These are phyloP conservation scores for Scyliorhinus canicula DNA, from an alignment of 2,797 vertebrate genomes.

Conservation along the genomic window DNA sequence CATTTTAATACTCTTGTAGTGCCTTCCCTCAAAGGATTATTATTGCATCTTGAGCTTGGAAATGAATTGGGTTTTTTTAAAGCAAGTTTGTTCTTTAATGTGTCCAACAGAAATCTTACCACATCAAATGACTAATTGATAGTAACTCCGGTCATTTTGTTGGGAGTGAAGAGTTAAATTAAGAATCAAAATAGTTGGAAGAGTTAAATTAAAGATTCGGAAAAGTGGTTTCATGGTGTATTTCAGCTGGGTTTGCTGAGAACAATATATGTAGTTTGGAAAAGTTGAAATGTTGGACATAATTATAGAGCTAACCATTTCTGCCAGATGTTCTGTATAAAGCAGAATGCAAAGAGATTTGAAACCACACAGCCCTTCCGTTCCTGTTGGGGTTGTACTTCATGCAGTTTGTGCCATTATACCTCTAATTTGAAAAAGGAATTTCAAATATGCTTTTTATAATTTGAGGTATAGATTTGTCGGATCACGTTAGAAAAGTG, in stretches of 20 bases:
- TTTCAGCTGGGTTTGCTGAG: conserved; percentile 7
- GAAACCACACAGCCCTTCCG: neutral
- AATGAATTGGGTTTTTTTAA: neutral
- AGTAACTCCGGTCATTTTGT: neutral
- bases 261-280: neutral
- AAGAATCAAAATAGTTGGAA: no score
- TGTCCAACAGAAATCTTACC: neutral
- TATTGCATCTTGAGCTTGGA: neutral
- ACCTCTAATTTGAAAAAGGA: neutral
- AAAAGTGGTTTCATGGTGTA: neutral
- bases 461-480: conserved; percentile 20
- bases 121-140: neutral
- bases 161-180: neutral
- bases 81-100: neutral
- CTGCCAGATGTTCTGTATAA: conserved; percentile 20
- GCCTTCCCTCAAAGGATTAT: neutral
- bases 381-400: neutral
- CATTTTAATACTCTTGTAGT: neutral
- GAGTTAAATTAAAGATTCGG: neutral
- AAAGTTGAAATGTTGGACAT: neutral
- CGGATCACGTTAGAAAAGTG: neutral
- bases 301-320: conserved; percentile 8
- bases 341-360: neutral
- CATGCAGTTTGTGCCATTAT: neutral
- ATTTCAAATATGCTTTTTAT: neutral